Base-by-base conservation (phyloP, 1,140 invertebrate species). In the Trypoxylus dichotomus region DNA sequence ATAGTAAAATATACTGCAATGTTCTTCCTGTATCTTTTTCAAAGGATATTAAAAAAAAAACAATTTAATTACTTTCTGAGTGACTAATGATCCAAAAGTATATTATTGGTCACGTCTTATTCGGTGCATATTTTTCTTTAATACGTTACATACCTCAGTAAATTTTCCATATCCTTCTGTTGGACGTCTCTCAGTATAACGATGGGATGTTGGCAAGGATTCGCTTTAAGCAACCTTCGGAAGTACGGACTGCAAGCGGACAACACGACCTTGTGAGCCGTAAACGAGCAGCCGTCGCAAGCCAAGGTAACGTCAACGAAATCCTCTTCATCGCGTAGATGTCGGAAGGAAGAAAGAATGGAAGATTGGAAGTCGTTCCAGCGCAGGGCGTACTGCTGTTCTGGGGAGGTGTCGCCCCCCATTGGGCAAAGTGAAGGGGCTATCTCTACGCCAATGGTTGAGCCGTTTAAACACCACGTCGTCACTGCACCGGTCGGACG, bases 351-450 rank as follows among this genome's bases (percentile, higher is more conserved):
- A 77, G 91, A 94, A 76, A 96, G 90, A 85, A 97, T 95, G 83
- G 94, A 95, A 76, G 94, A 92, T 86, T 96, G 95, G 89, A 95
- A 97, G 87, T 97, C 95, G 87, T 96, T 97, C 96, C 96, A 97
- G 84, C 95, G 91, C 83, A 97, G 90, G 86, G 95, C 95, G 88
- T 96, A 97, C 85, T 96, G 94, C 89, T 97, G 95, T 88, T 95
- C 93, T 82, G 90, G 86, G 83, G 86, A 88, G 84, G 87, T 90
- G 84, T 90, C 88, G 86, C 88, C 87, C 84, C 87, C 88, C 88
- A 88, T 88, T 83, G 85, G 85, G 84, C 84, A 85, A 81, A 84
- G 82, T 79, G 85, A 86, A 82, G 85, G 84, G 82, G 85, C 85
- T 81, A 85, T 83, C 81, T 85, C 85, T 83, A 85, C 84, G 83